Evolutionary conservation across 2,113 vertebrate species (phyloP), one percentile per base, ranked within the genome.

Genomic region (Meriones unguiculatus): DNA sequence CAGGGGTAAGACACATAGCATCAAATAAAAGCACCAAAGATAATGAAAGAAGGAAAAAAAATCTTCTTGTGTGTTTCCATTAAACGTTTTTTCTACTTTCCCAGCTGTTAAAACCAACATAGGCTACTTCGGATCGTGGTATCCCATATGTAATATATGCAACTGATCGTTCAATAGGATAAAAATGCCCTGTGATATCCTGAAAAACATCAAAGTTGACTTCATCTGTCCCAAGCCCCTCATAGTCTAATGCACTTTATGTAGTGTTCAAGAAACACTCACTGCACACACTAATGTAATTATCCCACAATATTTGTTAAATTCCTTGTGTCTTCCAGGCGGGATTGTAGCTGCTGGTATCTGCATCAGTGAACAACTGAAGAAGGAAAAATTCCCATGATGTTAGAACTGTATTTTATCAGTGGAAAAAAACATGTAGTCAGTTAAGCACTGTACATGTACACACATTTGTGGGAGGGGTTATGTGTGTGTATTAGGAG

Each of bases 21-120:
- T 81, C 57, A 98, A 98, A 97, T 59, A 97, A 97, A 98, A 95
- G 81, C 41, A 92, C 69, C 95, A 98, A 95, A 96, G 89, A 18
- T 95, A 98, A 89, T 94, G 18, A 96, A 96, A 77, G 78, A 76
- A 59, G 2, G 64, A 5, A 54, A 84, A 46, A 81, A 46, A 78
- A 54, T 5, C 52, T 41, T 32, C 2, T 86, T 80, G 86, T 14
- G 25, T 91, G 46, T 95, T 97, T 92, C 95, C 89, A 50, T 12
- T 88, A 80, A 92, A 85, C 1, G 8, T 11, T 67, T 14, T 94
- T 95, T 95, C 41, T 72, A 81, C 41, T 93, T 52, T 95, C 17
- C 92, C 50, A 89, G 6, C 22, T 97, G 96, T 96, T 52, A 85
- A 95, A 87, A 97, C 90, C 87, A 57, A 84, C 92, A 95, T 90